Evolutionary conservation across 2,888 invertebrate genomes (phyloP), one percentile per base, ranked within the genome.

Genomic region (Ophioninae sp.): DNA sequence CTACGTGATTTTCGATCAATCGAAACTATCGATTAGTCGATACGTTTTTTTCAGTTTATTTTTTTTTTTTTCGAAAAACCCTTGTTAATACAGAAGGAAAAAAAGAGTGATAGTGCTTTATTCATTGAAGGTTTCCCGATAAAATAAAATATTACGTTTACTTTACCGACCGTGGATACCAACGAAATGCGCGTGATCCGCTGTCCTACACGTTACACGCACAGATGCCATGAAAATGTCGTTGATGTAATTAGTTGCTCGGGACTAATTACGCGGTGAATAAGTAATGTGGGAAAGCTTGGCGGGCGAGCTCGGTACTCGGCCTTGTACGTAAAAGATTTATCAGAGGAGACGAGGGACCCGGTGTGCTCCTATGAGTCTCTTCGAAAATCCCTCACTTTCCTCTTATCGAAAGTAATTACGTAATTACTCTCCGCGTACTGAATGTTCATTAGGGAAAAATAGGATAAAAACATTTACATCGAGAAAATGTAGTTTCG

Each of bases 171-270:
- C 67, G 44, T 5, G 6, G 10, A 63, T 10, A 59, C 39, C 59
- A 37, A 10, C 39, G 69, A 41, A 63, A 63, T 39, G 37, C 63
- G 51, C 30, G 30, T 30, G 30, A 30, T 44, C 44, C 44, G 9
- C 10, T 10, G 9, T 44, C 44, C 44, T 10, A 10, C 44, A 10
- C 10, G 44, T 10, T 41, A 44, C 30, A 23, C 22, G 58, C 63
- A 65, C 71, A 71, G 44, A 71, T 64, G 64, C 44, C 59, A 64
- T 59, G 75, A 80, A 74, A 80, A 80, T 80, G 75, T 80, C 68
- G 80, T 69, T 69, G 30, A 63, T 37, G 81, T 81, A 81, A 81
- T 81, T 81, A 76, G 75, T 65, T 58, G 68, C 68, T 81, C 80
- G 80, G 56, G 80, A 10, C 9, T 81, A 81, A 81, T 81, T 81